Evolutionary conservation across 2,797 vertebrate genomes (phyloP), one percentile per base, ranked within the genome.

Genomic region (Sebastes itinus): DNA sequence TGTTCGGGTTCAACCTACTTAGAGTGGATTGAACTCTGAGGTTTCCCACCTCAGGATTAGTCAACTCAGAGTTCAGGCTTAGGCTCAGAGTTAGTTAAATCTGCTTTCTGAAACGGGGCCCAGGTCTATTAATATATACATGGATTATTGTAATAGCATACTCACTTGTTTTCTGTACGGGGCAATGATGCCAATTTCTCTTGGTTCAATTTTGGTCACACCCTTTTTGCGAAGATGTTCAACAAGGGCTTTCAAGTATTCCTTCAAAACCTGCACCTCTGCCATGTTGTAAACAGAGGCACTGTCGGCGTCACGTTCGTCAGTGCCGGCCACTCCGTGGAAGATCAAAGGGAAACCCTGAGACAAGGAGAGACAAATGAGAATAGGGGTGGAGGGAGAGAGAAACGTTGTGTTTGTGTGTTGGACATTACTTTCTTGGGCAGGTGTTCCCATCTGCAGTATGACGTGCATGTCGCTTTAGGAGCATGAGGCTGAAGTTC

Each of bases 261-360:
- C 18, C 0, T 96, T 78, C 69, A 97, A 81, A 1, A 95, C 90
- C 3, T 95, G 91, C 2, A 97, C 95, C 93, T 98, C 98, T 0
- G 92, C 68, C 0, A 92, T 92, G 89, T 98, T 98, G 92, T 97
- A 98, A 94, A 97, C 95, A 0, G 97, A 98, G 0, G 96, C 95
- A 78, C 95, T 97, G 58, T 87, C 95, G 18, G 70, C 91, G 25
- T 98, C 97, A 1, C 95, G 88, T 78, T 95, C 91, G 2, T 97
- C 94, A 77, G 94, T 95, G 25, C 96, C 97, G 8, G 92, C 88
- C 5, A 98, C 96, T 2, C 96, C 97, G 0, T 97, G 96, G 91
- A 99, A 98, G 89, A 99, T 96, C 83, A 98, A 75, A n/a, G 97
- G 97, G 82, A 98, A 98, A n/a, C 84, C 95, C 97, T 98, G 89